Percentiles rank a stretch among this genome's conserved stretches.
phyloP scores from a whole-genome alignment of 2,888 invertebrate genomes.

The Lobophora halterata region DNA sequence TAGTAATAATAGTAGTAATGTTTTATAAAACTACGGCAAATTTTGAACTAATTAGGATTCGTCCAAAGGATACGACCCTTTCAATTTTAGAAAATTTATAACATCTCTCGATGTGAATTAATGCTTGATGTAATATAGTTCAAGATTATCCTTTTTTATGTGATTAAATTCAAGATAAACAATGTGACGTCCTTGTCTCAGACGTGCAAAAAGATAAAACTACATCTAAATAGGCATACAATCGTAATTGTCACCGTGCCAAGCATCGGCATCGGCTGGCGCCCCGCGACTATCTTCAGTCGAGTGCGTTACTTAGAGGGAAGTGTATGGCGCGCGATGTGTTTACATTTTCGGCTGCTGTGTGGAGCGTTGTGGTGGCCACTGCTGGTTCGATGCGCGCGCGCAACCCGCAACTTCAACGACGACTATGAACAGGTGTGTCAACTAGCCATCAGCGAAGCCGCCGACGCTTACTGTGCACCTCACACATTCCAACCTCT shows the following conservation, averaged over 20 bases:
- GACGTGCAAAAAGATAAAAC: conserved; percentile 66
- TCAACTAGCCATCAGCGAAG: conserved; percentile 44
- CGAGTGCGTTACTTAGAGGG: conserved; percentile 74
- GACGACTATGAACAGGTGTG: conserved; percentile 78
- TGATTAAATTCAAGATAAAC: conserved; percentile 23
- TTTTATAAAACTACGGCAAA: no score
- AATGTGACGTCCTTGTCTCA: conserved; percentile 49
- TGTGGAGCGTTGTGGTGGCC: conserved; percentile 79
- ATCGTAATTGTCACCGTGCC: conserved; percentile 71
- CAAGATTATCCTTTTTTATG: neutral
- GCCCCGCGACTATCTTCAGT: conserved; percentile 74
- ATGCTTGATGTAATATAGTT: no score
- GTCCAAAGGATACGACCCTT: no score
- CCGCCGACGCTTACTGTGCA: conserved; percentile 61
- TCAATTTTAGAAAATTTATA: no score
- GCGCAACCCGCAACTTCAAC: conserved; percentile 66
- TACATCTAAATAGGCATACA: conserved; percentile 39
- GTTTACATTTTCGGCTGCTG: conserved; percentile 75
- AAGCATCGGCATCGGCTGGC: conserved; percentile 57
- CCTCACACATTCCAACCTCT: conserved; percentile 52
- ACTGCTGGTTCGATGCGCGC: conserved; percentile 69
- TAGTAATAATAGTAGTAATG: no score
- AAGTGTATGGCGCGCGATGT: conserved; percentile 79
- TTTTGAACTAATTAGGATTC: no score
- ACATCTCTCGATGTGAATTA: no score